Evolutionary conservation across 1,140 invertebrate genomes (phyloP).

Genomic region (Bombus sylvicola): DNA sequence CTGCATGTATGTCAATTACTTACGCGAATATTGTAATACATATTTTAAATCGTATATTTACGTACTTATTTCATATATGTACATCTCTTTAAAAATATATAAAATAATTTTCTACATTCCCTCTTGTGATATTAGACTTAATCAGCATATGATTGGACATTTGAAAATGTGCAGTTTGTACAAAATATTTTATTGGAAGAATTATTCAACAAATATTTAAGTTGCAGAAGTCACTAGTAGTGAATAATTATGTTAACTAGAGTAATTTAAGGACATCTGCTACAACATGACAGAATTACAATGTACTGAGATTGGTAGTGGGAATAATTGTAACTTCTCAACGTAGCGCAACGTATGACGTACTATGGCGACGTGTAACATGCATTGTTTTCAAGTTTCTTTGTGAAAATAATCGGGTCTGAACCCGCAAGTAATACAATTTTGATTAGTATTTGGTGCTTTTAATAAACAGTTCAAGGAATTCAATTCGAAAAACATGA

Average conservation of each 20-base stretch:
- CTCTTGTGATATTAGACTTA: background rate
- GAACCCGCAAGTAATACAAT: background rate
- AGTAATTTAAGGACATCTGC: background rate
- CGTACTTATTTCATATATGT: background rate
- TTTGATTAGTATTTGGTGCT: background rate
- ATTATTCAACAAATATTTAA: background rate
- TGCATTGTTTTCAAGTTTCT: slow-evolving; percentile 63
- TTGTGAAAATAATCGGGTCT: slow-evolving; percentile 30
- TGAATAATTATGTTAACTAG: background rate
- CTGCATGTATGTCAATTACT: background rate
- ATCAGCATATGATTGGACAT: background rate
- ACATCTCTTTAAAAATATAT: background rate
- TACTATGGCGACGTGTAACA: slow-evolving; percentile 70
- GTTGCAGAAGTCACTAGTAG: too few relatives aligned
- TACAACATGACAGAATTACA: slow-evolving; percentile 2
- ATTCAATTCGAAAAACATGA: slow-evolving; percentile 70
- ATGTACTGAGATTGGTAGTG: background rate
- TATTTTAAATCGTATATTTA: background rate
- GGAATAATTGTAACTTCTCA: background rate
- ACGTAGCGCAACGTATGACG: slow-evolving; percentile 45
- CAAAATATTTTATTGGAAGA: background rate
- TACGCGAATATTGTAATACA: background rate
- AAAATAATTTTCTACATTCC: background rate
- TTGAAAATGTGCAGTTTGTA: too few relatives aligned
- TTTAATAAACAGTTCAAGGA: background rate